These are phyloP conservation scores for Dolichopus griseipennis DNA, from an alignment of 2,888 invertebrate species.

Conservation along the genomic window DNA sequence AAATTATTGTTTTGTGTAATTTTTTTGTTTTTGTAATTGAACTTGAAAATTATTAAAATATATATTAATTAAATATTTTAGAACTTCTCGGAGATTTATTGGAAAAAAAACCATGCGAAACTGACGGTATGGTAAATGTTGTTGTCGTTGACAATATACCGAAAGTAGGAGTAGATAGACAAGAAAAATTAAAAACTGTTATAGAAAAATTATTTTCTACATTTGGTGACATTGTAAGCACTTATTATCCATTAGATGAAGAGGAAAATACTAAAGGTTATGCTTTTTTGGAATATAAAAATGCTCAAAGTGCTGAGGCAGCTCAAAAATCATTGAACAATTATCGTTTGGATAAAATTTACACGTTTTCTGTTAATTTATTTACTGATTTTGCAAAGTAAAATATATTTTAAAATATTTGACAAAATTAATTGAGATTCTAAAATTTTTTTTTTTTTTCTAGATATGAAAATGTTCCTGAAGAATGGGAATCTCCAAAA, in stretches of 20 bases:
- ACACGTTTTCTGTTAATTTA: conserved; percentile 86
- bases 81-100: conserved; percentile 88
- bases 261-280: conserved; percentile 84
- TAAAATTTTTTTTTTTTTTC: conserved; percentile 8
- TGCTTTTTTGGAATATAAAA: conserved; percentile 85
- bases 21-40: too few relatives aligned
- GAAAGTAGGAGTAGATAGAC: conserved; percentile 80
- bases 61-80: conserved; percentile 45
- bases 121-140: conserved; percentile 92
- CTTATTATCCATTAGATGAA: conserved; percentile 74
- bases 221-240: conserved; percentile 79
- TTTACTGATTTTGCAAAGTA: conserved; percentile 93
- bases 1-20: too few relatives aligned
- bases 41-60: too few relatives aligned
- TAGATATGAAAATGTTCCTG: conserved; percentile 77
- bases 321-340: conserved; percentile 84
- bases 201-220: conserved; percentile 84
- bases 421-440: too few relatives aligned
- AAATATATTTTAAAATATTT: conserved; percentile 34
- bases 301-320: conserved; percentile 73
- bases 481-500: conserved; percentile 87
- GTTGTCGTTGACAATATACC: conserved; percentile 96
- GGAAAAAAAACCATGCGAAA: conserved; percentile 82
- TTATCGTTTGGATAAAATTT: conserved; percentile 90
- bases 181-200: conserved; percentile 87